Evolutionary conservation across 2,888 invertebrate genomes (phyloP).

Genomic region (Drosophila mimetica): DNA sequence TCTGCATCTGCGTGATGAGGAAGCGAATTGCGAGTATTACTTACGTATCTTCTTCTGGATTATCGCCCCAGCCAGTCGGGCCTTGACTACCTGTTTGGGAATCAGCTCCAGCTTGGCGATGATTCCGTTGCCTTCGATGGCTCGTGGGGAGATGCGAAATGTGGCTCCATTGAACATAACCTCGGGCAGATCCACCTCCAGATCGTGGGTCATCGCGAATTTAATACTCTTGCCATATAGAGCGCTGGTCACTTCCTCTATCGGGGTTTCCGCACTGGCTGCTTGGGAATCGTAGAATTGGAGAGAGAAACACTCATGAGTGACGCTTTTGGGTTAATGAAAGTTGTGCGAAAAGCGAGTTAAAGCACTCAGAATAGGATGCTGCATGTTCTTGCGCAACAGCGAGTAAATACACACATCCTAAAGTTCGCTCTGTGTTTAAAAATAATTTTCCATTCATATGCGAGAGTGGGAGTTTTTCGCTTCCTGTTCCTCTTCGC

Average conservation of each 20-base stretch:
- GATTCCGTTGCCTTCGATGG: constrained; percentile 90
- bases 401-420: neutral
- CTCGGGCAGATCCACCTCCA: constrained; percentile 90
- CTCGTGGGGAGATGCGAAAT: constrained; percentile 90
- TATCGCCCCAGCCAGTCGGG: constrained; percentile 86
- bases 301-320: constrained; percentile 9
- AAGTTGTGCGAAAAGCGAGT: constrained; percentile 16
- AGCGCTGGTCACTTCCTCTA: constrained; percentile 90
- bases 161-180: constrained; percentile 90
- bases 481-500: too few species aligned
- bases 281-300: constrained; percentile 18
- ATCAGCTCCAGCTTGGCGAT: constrained; percentile 90
- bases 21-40: constrained; percentile 41
- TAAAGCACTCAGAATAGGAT: constrained; percentile 21
- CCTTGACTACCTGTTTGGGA: constrained; percentile 85
- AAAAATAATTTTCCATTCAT: neutral
- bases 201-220: constrained; percentile 91
- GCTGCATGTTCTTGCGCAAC: constrained; percentile 27
- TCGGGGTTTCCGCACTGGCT: constrained; percentile 85
- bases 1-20: constrained; percentile 30
- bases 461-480: neutral
- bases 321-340: constrained; percentile 45
- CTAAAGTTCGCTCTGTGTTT: neutral
- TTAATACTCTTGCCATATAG: constrained; percentile 89
- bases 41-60: constrained; percentile 85